phyloP scores from a whole-genome alignment of 2,797 vertebrate genomes.

The Podarcis lilfordi region DNA sequence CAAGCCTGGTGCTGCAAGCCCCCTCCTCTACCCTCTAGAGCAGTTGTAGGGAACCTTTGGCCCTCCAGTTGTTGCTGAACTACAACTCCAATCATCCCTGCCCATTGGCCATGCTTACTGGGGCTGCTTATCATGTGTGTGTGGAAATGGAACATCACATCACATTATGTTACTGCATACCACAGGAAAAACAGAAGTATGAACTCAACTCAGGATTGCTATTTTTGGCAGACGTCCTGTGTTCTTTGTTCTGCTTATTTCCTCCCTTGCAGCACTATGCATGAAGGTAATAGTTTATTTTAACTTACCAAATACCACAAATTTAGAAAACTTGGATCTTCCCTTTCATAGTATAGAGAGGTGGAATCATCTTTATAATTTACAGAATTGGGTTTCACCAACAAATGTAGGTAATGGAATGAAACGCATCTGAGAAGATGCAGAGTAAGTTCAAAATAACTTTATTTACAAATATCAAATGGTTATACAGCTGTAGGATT shows the following conservation, averaged over 20 bases:
- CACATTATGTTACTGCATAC: neutral
- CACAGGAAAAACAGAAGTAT: neutral
- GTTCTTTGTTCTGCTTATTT: no score
- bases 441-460: constrained; percentile 20
- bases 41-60: no score
- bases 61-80: no score
- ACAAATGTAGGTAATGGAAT: neutral
- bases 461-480: constrained; percentile 35
- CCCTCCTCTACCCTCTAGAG: no score
- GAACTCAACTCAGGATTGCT: neutral
- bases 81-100: no score
- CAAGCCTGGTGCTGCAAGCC: neutral
- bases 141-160: neutral
- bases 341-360: neutral
- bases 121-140: no score
- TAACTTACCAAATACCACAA: neutral
- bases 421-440: neutral
- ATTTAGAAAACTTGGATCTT: neutral
- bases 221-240: neutral
- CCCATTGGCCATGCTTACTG: no score
- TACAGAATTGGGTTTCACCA: neutral
- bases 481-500: neutral
- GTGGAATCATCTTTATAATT: neutral
- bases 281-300: neutral
- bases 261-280: neutral